Base-by-base conservation (phyloP, 92 coral and sea anemone species). In the Actinostola sp. region DNA sequence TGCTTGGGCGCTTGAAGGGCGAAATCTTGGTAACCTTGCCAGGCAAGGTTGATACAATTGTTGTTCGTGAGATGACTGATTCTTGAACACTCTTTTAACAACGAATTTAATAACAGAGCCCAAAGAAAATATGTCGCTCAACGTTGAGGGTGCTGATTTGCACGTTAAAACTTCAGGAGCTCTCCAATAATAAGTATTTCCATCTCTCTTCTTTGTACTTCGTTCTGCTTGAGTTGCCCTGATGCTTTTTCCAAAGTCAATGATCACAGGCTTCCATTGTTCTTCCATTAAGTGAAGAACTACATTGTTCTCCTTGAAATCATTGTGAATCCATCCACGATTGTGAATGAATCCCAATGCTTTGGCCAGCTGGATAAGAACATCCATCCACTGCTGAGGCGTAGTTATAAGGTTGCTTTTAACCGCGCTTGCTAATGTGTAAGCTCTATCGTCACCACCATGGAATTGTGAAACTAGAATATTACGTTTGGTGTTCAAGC, bases 401-500 rank as follows among this genome's bases (percentile, higher is more conserved):
- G 44, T 33, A n/a, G n/a, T n/a, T 13, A 61, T 4, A 61, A 61
- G 67, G 8, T 61, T 8, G 8, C 30, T 38, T 8, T 27, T 13
- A 21, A 61, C 12, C 11, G 21, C 67, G 31, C 48, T 61, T 33
- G 27, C 49, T 15, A 61, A 25, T 13, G 67, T 36, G 17, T 61
- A 35, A 20, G 67, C 48, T 1, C 67, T 5, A 36, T 61, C 67
- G 23, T 61, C 24, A n/a, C 45, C 48, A 2, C 67, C 67, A 38
- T 33, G 29, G 15, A 35, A 61, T 27, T 61, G 67, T 7, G 67
- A 33, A 8, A 61, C 49, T 32, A 61, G 46, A 1, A 61, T 10
- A 61, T n/a, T 28, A 1, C 29, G 49, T 17, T 1, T 33, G 29
- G 24, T n/a, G 48, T 61, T 38, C 13, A 61, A 0, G 17, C 48